Percentiles rank a stretch among this genome's conserved stretches.
These are phyloP conservation scores for Carpatolechia fugitivella DNA, from an alignment of 2,888 invertebrate species.

Conservation along the genomic window DNA sequence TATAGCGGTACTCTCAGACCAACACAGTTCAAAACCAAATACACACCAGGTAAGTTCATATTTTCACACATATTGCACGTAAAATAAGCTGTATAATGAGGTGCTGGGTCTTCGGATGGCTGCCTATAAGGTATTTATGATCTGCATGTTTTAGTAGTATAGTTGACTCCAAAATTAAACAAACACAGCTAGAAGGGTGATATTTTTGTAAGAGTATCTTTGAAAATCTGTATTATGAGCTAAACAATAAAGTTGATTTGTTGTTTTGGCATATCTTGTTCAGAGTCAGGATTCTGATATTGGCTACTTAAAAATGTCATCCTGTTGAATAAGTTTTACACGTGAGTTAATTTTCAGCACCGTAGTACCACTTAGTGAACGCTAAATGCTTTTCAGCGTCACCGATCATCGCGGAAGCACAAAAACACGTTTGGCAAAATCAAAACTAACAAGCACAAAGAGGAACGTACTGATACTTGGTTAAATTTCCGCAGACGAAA, in stretches of 20 bases:
- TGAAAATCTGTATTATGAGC: no score
- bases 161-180: constrained; percentile 70
- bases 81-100: constrained; percentile 40
- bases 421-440: constrained; percentile 55
- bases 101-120: constrained; percentile 61
- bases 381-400: constrained; percentile 50
- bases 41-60: constrained; percentile 63
- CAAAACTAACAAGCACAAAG: constrained; percentile 54
- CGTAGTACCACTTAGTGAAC: constrained; percentile 54
- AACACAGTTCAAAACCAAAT: constrained; percentile 52
- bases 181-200: constrained; percentile 35
- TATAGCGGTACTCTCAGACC: constrained; percentile 53
- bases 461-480: constrained; percentile 44
- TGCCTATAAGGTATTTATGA: constrained; percentile 52
- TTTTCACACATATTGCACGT: constrained; percentile 36
- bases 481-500: constrained; percentile 84
- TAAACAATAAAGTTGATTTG: no score
- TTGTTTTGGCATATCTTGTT: not conserved
- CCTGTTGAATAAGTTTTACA: constrained; percentile 23
- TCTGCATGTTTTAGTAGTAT: constrained; percentile 52
- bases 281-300: not conserved
- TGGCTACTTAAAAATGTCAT: constrained; percentile 4
- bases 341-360: constrained; percentile 39
- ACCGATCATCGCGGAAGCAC: constrained; percentile 58
- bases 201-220: not conserved